Evolutionary conservation across 2,797 vertebrate species (phyloP).

Genomic region (Acanthopagrus latus): DNA sequence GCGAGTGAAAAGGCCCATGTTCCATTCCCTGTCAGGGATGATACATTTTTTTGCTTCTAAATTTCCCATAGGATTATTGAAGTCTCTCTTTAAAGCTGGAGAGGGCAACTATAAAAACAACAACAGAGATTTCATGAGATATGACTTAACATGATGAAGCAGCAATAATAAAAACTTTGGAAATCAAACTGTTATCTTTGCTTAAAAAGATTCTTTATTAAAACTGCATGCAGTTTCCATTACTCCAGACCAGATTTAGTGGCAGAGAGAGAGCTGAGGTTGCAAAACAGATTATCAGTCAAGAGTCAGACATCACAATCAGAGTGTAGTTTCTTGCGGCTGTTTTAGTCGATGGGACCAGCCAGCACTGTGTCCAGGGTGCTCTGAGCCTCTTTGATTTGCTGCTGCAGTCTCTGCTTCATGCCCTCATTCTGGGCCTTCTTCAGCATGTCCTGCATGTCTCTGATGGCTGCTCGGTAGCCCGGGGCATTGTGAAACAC

Average conservation of each 20-base stretch:
- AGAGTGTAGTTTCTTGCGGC: background rate
- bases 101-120: background rate
- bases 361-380: slow-evolving; percentile 85
- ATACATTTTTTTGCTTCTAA: too few species aligned
- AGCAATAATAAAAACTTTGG: slow-evolving; percentile 9
- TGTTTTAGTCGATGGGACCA: slow-evolving; percentile 75
- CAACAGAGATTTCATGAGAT: background rate
- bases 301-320: slow-evolving; percentile 20
- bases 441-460: slow-evolving; percentile 91
- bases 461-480: slow-evolving; percentile 89
- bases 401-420: slow-evolving; percentile 92
- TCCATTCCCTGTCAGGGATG: too few species aligned
- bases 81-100: background rate
- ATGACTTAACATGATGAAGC: background rate
- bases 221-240: slow-evolving; percentile 72
- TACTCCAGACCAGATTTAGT: slow-evolving; percentile 28
- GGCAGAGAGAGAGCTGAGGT: slow-evolving; percentile 27
- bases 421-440: slow-evolving; percentile 88
- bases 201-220: slow-evolving; percentile 81
- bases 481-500: slow-evolving; percentile 93
- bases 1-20: background rate
- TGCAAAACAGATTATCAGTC: slow-evolving; percentile 20
- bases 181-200: slow-evolving; percentile 31
- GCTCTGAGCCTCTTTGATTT: slow-evolving; percentile 88
- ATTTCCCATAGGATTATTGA: too few species aligned